Evolutionary conservation across 2,797 vertebrate species (phyloP).

Genomic region (Ptychobarbus kaznakovi): DNA sequence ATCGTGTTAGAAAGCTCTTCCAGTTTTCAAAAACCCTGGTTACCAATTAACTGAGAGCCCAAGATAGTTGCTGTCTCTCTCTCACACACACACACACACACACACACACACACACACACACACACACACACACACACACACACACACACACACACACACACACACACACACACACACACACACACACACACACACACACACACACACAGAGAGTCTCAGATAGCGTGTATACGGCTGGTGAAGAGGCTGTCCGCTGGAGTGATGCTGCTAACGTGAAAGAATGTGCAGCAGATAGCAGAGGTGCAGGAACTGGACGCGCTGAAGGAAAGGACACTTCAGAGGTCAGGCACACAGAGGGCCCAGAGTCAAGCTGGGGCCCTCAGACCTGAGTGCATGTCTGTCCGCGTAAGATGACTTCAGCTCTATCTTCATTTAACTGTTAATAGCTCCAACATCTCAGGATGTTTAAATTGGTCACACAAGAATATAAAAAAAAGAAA

Average conservation of each 20-base stretch:
- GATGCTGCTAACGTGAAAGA: conserved; percentile 85
- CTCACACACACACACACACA: neutral
- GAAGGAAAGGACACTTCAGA: conserved; percentile 75
- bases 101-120: conserved; percentile 3
- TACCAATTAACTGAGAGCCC: conserved; percentile 58
- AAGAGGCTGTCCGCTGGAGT: conserved; percentile 73
- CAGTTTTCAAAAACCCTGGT: conserved; percentile 54
- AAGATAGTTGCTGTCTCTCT: conserved; percentile 18
- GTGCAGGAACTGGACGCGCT: conserved; percentile 70
- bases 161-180: conserved; percentile 4
- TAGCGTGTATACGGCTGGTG: conserved; percentile 58
- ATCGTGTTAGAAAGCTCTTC: conserved; percentile 50
- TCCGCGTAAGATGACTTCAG: neutral
- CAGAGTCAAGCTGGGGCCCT: conserved; percentile 48
- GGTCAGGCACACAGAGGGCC: conserved; percentile 73
- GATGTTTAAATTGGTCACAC: neutral
- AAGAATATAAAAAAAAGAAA: too few relatives aligned
- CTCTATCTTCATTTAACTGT: neutral
- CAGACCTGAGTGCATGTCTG: conserved; percentile 20
- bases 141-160: neutral
- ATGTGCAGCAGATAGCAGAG: conserved; percentile 81
- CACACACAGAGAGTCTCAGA: conserved; percentile 37
- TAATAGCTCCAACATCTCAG: neutral
- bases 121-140: conserved; percentile 14
- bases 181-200: conserved; percentile 17